Conservation (phyloP, 2,888 invertebrate species). For the Nemotelus pantherinus region DNA sequence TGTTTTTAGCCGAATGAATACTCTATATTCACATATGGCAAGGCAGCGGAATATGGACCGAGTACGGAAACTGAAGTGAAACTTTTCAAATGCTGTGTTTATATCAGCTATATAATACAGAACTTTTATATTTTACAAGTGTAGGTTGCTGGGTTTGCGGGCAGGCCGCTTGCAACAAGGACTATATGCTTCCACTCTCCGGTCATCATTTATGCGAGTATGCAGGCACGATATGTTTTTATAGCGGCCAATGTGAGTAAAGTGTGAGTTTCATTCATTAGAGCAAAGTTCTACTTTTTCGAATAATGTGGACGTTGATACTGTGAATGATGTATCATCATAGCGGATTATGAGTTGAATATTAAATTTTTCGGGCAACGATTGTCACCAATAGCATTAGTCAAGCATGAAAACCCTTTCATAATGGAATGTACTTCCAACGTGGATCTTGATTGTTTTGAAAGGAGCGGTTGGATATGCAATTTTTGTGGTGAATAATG, state of each 20-base stretch:
- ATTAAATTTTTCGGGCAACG: conserved; percentile 9
- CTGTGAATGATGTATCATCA: conserved; percentile 16
- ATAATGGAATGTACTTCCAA: too few species aligned
- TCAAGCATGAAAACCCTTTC: too few species aligned
- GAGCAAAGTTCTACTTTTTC: neutral
- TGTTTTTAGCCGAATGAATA: conserved; percentile 9
- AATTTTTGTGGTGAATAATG: too few species aligned
- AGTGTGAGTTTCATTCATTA: conserved; percentile 15
- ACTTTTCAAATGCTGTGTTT: conserved; percentile 25
- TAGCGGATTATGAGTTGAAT: conserved; percentile 21
- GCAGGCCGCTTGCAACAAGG: too few species aligned
- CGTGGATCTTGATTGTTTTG: too few species aligned
- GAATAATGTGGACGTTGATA: conserved; percentile 14
- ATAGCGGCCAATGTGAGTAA: too few species aligned
- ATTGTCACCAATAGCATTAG: neutral
- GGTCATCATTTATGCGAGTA: too few species aligned
- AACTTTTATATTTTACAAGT: neutral
- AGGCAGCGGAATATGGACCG: neutral
- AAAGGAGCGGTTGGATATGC: too few species aligned
- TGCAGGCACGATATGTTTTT: too few species aligned
- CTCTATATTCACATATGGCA: conserved; percentile 16
- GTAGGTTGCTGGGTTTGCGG: neutral
- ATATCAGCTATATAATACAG: conserved; percentile 1
- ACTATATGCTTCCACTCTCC: too few species aligned
- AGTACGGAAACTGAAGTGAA: conserved; percentile 18